phyloP scores from a whole-genome alignment of 1,140 invertebrate genomes.

The Drosophila ananassae region DNA sequence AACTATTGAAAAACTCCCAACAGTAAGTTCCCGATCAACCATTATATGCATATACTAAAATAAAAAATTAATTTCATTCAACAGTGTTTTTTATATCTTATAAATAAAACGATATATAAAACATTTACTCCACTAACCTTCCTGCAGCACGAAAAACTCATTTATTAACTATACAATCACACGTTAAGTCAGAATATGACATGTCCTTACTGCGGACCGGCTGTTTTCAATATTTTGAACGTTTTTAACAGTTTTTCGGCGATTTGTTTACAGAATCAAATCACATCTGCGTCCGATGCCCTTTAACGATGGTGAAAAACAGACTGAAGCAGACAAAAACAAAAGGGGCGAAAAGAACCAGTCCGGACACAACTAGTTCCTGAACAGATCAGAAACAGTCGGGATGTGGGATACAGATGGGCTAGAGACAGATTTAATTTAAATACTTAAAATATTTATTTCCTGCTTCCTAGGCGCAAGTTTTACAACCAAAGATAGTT shows the following conservation, averaged over 20 bases:
- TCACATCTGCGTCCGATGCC: constrained; percentile 21
- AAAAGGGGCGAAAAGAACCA: constrained; percentile 51
- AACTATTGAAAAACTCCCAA: background rate
- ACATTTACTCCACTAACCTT: constrained; percentile 16
- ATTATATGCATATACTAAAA: background rate
- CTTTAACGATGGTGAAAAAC: constrained; percentile 58
- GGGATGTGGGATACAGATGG: constrained; percentile 12
- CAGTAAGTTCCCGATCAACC: background rate
- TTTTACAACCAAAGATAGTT: too few relatives aligned
- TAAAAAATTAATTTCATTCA: background rate
- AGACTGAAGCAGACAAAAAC: constrained; percentile 67
- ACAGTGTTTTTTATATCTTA: background rate
- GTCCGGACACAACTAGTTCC: constrained; percentile 37
- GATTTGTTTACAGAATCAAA: constrained; percentile 59
- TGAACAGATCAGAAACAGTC: constrained; percentile 1
- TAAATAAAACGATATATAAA: background rate
- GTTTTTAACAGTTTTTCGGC: constrained; percentile 31
- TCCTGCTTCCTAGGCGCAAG: too few relatives aligned
- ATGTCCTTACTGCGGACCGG: constrained; percentile 1
- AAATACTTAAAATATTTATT: too few relatives aligned
- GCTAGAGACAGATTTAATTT: background rate
- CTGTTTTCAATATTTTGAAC: constrained; percentile 33
- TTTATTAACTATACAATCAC: constrained; percentile 17
- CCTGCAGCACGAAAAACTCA: constrained; percentile 4
- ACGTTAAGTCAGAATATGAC: background rate